These are phyloP conservation scores for Microdon myrmicae DNA, from an alignment of 2,888 invertebrate species.

Conservation along the genomic window DNA sequence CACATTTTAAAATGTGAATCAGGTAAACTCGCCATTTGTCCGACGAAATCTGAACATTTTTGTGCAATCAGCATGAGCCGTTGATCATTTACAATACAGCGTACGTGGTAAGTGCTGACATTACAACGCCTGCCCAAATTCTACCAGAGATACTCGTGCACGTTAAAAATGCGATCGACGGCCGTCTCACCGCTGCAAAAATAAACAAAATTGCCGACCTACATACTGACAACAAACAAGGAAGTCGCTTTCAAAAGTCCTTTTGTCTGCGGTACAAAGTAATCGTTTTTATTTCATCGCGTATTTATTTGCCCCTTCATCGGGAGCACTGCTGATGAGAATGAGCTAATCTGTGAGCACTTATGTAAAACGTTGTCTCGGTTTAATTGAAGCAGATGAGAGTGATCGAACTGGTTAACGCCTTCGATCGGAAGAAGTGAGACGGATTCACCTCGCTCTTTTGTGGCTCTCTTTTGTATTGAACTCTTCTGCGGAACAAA, in stretches of 20 bases:
- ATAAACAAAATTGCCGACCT: no score
- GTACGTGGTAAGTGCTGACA: conserved; percentile 34
- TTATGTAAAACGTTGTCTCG: conserved; percentile 10
- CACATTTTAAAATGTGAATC: conserved; percentile 37
- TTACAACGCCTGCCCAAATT: conserved; percentile 20
- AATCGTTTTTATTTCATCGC: no score
- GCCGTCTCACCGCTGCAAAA: no score
- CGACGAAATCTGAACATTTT: conserved; percentile 23
- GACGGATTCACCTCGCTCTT: neutral
- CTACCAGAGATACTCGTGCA: no score
- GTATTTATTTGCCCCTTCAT: no score
- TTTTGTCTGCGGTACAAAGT: no score
- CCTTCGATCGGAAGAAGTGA: conserved; percentile 29
- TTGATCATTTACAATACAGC: conserved; percentile 32
- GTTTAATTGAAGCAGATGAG: conserved; percentile 6
- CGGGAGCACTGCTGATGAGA: no score
- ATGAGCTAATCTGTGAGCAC: conserved; percentile 28
- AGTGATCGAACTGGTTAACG: conserved; percentile 31
- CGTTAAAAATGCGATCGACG: no score
- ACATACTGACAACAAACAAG: no score
- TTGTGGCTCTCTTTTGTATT: conserved; percentile 4
- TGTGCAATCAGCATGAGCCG: conserved; percentile 39
- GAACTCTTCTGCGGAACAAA: neutral
- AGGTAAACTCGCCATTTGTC: conserved; percentile 41
- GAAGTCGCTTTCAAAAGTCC: no score